Evolutionary conservation across 2,113 vertebrate species (phyloP).

Genomic region (Fregata magnificens): DNA sequence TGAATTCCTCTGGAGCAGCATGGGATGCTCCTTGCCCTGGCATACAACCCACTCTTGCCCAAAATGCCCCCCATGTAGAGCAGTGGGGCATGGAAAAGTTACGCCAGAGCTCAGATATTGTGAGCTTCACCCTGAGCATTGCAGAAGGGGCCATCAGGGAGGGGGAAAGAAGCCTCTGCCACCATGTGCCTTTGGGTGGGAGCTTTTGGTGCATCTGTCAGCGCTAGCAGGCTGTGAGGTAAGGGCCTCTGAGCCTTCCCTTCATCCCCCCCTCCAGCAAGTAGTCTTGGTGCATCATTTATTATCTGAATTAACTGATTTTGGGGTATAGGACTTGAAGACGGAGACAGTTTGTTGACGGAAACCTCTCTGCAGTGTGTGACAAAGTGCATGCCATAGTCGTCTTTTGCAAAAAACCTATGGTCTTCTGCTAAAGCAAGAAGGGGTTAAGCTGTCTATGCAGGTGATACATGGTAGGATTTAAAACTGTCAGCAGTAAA

Average conservation of each 20-base stretch:
- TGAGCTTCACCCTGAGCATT: background rate
- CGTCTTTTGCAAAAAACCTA: background rate
- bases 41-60: background rate
- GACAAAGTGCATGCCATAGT: background rate
- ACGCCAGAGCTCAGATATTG: background rate
- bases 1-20: background rate
- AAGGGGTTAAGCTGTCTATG: conserved; percentile 27
- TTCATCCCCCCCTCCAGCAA: background rate
- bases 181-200: fast-evolving
- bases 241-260: background rate
- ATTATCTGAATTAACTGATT: background rate
- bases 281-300: background rate
- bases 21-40: background rate
- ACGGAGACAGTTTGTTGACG: background rate
- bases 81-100: background rate
- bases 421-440: background rate
- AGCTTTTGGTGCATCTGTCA: background rate
- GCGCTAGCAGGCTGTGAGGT: background rate
- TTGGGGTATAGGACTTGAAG: background rate
- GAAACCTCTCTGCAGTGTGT: background rate
- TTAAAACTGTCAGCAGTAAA: conserved; percentile 51
- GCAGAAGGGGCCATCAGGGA: background rate
- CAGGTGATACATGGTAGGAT: background rate
- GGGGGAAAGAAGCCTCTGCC: background rate
- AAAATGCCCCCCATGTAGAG: background rate